Evolutionary conservation across 2,797 vertebrate species (phyloP), one percentile per base, ranked within the genome.

Genomic region (Discoglossus pictus): DNA sequence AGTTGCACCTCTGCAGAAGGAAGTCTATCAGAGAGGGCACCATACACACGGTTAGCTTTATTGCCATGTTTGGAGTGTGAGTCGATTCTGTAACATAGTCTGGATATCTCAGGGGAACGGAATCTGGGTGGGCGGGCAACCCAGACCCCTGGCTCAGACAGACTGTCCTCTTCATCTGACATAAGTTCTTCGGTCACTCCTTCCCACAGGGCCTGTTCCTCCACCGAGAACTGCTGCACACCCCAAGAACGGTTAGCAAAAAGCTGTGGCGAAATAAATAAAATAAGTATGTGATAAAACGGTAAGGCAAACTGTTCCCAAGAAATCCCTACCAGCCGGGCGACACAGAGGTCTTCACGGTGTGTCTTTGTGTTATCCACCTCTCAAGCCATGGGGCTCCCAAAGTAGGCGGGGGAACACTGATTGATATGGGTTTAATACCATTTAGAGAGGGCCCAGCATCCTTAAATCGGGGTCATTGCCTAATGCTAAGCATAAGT

Each of bases 111-210:
- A 23, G 79, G 60, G 7, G 85, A 75, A 40, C 86, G 76, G 76
- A 87, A 87, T 1, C 83, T 78, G 4, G 86, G 86, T 1, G 84
- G 73, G 2, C 86, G 78, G 7, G 86, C 86, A 12, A 87, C 84
- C 86, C 86, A 87, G 40, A 87, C 84, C 0, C 86, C 85, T 0
- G 85, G 84, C 62, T 86, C 83, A 0, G 76, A 78, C 13, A 80
- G 69, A 53, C 86, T 87, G 77, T 87, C 86, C 72, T 87, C 86
- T 61, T 87, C 86, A 0, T 87, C 86, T 0, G 85, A 87, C 86
- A 87, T 87, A 35, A 87, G 78, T 47, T 87, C 86, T 24, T 87
- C 86, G 0, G 84, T 87, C 24, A 86, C 86, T 0, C 78, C 79
- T 24, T 78, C 82, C 86, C 86, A 87, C 9, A 86, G 31, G 2